A percentile compares a stretch with the other conserved stretches of the same genome.
Evolutionary conservation across 1,140 invertebrate species (phyloP).

Genomic region (Lineus longissimus): DNA sequence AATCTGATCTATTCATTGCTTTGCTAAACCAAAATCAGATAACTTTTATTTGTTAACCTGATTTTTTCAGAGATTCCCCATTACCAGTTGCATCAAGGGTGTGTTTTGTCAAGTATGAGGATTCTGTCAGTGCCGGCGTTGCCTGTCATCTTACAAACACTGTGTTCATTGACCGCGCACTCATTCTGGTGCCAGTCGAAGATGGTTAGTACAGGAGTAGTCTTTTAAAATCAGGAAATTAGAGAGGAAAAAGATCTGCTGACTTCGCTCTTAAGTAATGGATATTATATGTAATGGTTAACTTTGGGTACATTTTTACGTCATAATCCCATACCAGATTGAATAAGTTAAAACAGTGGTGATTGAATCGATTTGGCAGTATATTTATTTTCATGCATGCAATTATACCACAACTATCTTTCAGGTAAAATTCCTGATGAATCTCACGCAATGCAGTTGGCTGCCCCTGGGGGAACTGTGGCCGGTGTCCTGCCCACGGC

Average conservation of each 20-base stretch:
- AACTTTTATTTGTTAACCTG: too few species aligned
- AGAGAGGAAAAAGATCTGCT: neutral
- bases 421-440: constrained; percentile 90
- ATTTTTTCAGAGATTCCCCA: constrained; percentile 27
- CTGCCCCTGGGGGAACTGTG: constrained; percentile 79
- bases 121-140: constrained; percentile 77
- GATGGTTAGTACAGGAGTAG: constrained; percentile 56
- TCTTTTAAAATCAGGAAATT: neutral
- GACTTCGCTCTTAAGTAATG: neutral
- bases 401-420: constrained; percentile 10
- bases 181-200: constrained; percentile 89
- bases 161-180: constrained; percentile 95
- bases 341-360: too few species aligned
- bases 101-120: constrained; percentile 95
- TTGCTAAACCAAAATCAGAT: too few species aligned
- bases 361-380: too few species aligned
- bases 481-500: constrained; percentile 63
- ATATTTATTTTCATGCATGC: too few species aligned
- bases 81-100: constrained; percentile 58
- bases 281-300: neutral
- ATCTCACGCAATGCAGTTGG: constrained; percentile 83
- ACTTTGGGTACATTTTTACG: too few species aligned
- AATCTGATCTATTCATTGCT: too few species aligned
- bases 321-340: too few species aligned
- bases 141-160: constrained; percentile 98